phyloP scores from a whole-genome alignment of 2,797 vertebrate species.

The Acipenser ruthenus region DNA sequence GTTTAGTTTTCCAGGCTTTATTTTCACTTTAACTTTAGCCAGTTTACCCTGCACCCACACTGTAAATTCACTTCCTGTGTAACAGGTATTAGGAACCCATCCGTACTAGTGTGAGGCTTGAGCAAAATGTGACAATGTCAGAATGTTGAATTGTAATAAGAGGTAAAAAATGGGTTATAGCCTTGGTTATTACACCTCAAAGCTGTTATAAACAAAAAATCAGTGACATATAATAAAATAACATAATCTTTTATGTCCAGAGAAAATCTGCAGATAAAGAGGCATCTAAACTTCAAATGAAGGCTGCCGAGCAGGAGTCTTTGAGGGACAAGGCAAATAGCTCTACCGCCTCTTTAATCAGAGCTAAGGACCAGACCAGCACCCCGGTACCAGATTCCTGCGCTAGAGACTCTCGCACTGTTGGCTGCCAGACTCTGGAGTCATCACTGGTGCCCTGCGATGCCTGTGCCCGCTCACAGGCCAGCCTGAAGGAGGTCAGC shows the following conservation, averaged over 20 bases:
- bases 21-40: too few species aligned
- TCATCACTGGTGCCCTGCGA: slow-evolving; percentile 60
- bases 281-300: slow-evolving; percentile 7
- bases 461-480: slow-evolving; percentile 60
- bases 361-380: slow-evolving; percentile 4
- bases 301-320: slow-evolving; percentile 13
- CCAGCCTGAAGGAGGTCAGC: slow-evolving; percentile 59
- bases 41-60: too few species aligned
- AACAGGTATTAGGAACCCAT: too few species aligned
- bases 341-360: slow-evolving; percentile 14
- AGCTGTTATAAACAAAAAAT: background rate
- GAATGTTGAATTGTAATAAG: background rate
- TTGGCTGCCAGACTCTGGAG: slow-evolving; percentile 56
- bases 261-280: slow-evolving; percentile 23
- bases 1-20: too few species aligned
- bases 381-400: slow-evolving; percentile 11
- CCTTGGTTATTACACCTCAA: background rate
- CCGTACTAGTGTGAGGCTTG: too few species aligned
- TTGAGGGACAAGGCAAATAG: slow-evolving; percentile 16
- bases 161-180: background rate
- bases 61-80: too few species aligned
- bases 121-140: background rate
- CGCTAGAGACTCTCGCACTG: slow-evolving; percentile 24
- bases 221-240: slow-evolving; percentile 22
- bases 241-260: slow-evolving; percentile 29